A percentile compares a stretch with the other conserved stretches of the same genome.
phyloP scores from a whole-genome alignment of 2,888 invertebrate genomes.

The Lasioglossum morio region DNA sequence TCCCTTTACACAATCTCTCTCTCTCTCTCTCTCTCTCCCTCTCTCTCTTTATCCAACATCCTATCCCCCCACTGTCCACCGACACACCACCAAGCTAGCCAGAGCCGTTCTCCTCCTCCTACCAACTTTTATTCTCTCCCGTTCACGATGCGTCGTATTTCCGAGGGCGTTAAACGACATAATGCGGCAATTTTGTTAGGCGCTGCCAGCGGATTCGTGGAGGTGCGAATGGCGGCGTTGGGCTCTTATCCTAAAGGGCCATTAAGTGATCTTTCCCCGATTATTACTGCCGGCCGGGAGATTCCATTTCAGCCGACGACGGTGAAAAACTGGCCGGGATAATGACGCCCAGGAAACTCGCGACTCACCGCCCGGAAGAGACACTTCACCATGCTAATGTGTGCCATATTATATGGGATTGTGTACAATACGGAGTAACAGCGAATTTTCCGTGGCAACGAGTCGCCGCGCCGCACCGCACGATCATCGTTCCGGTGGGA shows the following conservation, averaged over 20 bases:
- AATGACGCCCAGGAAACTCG: conserved; percentile 33
- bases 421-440: conserved; percentile 34
- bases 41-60: neutral
- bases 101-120: neutral
- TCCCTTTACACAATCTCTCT: neutral
- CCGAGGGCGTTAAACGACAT: conserved; percentile 67
- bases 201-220: conserved; percentile 68
- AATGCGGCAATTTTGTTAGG: conserved; percentile 76
- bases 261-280: conserved; percentile 74
- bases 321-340: conserved; percentile 27
- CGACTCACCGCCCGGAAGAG: conserved; percentile 27
- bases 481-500: neutral
- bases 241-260: conserved; percentile 62
- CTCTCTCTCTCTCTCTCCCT: neutral
- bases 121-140: conserved; percentile 40
- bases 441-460: conserved; percentile 37
- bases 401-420: conserved; percentile 43
- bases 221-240: conserved; percentile 59
- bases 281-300: conserved; percentile 71
- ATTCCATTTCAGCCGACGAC: conserved; percentile 55
- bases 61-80: neutral
- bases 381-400: conserved; percentile 46
- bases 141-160: conserved; percentile 48
- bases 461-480: neutral
- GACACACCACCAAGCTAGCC: neutral